Conservation (phyloP, 1,140 invertebrate species). For the Macrotrachela quadricornifera region DNA sequence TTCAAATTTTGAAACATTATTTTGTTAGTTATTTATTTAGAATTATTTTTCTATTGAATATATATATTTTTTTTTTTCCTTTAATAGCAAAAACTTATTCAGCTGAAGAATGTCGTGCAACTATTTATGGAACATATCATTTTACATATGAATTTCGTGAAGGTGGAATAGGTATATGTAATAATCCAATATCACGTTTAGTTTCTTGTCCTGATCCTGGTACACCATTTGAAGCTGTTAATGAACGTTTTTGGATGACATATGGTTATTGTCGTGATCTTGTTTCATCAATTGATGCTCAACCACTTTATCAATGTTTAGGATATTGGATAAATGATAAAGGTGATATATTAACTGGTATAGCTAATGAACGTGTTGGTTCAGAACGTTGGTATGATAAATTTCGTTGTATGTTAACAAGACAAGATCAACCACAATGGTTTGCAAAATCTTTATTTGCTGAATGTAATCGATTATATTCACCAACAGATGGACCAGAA, state of each 20-base stretch:
- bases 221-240: slow-evolving; percentile 4
- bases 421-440: slow-evolving; percentile 7
- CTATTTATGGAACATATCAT: slow-evolving; percentile 7
- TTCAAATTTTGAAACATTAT: too few relatives aligned
- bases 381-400: slow-evolving; percentile 6
- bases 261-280: slow-evolving; percentile 4
- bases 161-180: neutral
- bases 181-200: slow-evolving; percentile 1
- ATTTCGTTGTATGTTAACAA: slow-evolving; percentile 5
- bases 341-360: slow-evolving; percentile 5
- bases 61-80: too few relatives aligned
- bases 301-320: neutral
- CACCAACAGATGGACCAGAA: slow-evolving; percentile 2
- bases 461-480: neutral
- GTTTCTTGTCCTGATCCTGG: slow-evolving; percentile 7
- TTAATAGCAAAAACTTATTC: too few relatives aligned
- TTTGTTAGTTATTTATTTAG: neutral
- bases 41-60: too few relatives aligned
- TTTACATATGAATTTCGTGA: slow-evolving; percentile 8
- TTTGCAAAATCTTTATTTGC: slow-evolving; percentile 7
- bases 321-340: slow-evolving; percentile 6
- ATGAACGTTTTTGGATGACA: slow-evolving; percentile 5
- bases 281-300: neutral
- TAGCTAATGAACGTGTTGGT: slow-evolving; percentile 3
- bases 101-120: slow-evolving; percentile 1